phyloP scores from a whole-genome alignment of 2,797 vertebrate genomes.

The Morelia viridis region DNA sequence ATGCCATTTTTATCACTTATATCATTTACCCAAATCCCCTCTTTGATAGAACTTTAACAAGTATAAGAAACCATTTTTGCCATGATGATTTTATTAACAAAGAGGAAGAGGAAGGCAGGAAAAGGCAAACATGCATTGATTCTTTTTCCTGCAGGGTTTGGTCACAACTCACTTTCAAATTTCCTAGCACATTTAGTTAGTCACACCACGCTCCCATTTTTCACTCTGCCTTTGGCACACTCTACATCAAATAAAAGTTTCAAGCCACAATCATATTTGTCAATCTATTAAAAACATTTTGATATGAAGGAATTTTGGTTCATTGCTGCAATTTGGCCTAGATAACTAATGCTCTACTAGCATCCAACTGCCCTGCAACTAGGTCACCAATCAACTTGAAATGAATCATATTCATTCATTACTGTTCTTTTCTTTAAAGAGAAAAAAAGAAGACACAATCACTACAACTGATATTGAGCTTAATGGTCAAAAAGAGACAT shows the following conservation, averaged over 20 bases:
- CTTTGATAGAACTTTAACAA: neutral
- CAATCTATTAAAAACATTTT: neutral
- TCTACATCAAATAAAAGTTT: neutral
- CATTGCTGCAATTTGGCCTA: neutral
- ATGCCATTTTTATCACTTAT: neutral
- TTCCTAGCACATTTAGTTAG: neutral
- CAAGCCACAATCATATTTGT: neutral
- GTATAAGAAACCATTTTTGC: neutral
- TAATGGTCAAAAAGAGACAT: neutral
- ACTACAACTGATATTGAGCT: neutral
- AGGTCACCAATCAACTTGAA: neutral
- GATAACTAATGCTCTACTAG: neutral
- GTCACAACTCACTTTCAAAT: neutral
- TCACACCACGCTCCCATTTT: neutral
- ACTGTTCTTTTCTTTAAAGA: neutral
- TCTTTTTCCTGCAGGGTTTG: neutral
- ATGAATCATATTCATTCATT: neutral
- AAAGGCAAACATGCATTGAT: neutral
- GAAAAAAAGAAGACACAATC: neutral
- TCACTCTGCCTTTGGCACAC: neutral
- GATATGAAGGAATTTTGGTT: neutral
- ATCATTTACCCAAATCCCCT: neutral
- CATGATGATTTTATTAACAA: neutral
- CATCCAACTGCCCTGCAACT: neutral
- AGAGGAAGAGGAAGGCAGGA: neutral